These are phyloP conservation scores for Drosophila algonquin DNA, from an alignment of 2,888 invertebrate species.

Conservation along the genomic window DNA sequence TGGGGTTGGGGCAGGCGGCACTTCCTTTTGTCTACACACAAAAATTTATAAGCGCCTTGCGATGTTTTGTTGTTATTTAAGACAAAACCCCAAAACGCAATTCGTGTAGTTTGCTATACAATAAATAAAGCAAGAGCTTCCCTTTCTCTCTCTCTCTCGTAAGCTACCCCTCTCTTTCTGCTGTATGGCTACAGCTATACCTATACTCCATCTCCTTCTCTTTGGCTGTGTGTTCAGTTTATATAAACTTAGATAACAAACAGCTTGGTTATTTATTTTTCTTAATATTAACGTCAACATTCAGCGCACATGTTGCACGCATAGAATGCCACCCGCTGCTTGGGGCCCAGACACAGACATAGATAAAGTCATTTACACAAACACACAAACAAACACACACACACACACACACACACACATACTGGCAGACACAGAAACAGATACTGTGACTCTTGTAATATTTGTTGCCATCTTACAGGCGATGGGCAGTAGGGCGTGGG, in stretches of 20 bases:
- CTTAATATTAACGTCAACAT: slow-evolving; percentile 80
- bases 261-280: slow-evolving; percentile 79
- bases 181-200: too few species aligned
- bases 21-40: slow-evolving; percentile 28
- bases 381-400: slow-evolving; percentile 14
- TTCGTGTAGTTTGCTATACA: slow-evolving; percentile 68
- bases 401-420: slow-evolving; percentile 22
- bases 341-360: slow-evolving; percentile 51
- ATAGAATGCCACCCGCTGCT: slow-evolving; percentile 48
- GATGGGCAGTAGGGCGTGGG: slow-evolving; percentile 69
- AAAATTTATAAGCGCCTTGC: slow-evolving; percentile 73
- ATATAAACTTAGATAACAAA: slow-evolving; percentile 78
- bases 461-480: slow-evolving; percentile 78
- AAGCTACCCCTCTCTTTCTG: background rate
- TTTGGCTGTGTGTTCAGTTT: slow-evolving; percentile 57
- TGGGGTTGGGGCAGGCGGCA: background rate
- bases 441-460: slow-evolving; percentile 55
- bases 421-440: slow-evolving; percentile 22
- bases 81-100: slow-evolving; percentile 64
- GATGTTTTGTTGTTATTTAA: slow-evolving; percentile 69
- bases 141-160: slow-evolving; percentile 32
- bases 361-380: slow-evolving; percentile 78
- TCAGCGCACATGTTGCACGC: slow-evolving; percentile 80
- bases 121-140: slow-evolving; percentile 72
- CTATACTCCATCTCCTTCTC: slow-evolving; percentile 1